Conservation (phyloP, 2,113 vertebrate genomes). For the Bujurquina vittata region DNA sequence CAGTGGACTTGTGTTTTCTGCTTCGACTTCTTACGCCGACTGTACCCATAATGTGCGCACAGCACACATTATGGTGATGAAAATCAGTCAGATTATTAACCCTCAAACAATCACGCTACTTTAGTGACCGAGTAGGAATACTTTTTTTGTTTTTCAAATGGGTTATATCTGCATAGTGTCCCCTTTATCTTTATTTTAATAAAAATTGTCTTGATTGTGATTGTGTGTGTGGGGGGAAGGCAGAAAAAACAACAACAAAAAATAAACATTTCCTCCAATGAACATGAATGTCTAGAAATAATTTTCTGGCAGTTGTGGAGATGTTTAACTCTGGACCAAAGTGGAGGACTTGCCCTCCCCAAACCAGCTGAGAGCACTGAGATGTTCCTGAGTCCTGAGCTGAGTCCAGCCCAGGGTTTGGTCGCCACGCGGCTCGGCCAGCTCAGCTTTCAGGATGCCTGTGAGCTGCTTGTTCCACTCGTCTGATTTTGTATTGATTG, state of each 20-base stretch:
- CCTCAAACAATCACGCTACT: not conserved
- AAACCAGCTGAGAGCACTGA: fast-evolving
- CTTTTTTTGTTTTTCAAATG: no score
- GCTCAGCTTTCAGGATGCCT: not conserved
- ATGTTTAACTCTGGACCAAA: not conserved
- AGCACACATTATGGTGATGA: not conserved
- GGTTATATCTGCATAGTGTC: no score
- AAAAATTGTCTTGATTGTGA: not conserved
- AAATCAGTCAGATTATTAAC: not conserved
- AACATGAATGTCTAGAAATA: not conserved
- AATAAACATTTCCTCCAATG: not conserved
- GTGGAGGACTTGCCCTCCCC: not conserved
- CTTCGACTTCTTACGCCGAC: not conserved
- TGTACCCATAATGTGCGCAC: not conserved
- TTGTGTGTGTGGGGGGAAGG: not conserved
- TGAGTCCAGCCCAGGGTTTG: not conserved
- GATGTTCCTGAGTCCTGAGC: not conserved
- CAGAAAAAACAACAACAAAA: not conserved
- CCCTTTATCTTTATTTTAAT: no score
- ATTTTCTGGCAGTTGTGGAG: not conserved
- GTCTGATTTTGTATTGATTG: slow-evolving; percentile 1
- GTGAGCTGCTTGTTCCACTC: not conserved
- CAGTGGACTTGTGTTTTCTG: not conserved
- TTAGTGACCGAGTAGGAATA: not conserved
- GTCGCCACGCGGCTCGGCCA: fast-evolving